phyloP scores from a whole-genome alignment of 1,140 invertebrate species.

The Papilio aristodemus region DNA sequence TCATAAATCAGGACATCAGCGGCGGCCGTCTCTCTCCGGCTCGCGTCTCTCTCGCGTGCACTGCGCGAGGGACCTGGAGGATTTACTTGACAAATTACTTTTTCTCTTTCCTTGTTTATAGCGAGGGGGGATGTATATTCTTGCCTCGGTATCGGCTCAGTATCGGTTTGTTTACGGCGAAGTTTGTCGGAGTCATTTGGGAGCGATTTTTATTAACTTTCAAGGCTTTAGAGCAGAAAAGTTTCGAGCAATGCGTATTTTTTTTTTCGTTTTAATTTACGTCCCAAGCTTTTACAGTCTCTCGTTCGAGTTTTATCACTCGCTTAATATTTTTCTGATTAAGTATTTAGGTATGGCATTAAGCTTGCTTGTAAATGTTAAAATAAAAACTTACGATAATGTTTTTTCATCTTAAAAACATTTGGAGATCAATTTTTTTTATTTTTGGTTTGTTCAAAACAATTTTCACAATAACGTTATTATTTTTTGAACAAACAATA shows the following conservation, averaged over 20 bases:
- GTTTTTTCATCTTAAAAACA: too few relatives aligned
- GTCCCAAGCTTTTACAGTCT: conserved; percentile 49
- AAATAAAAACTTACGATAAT: background rate
- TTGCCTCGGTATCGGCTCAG: conserved; percentile 51
- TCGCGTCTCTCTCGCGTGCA: conserved; percentile 42
- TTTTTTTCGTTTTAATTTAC: conserved; percentile 48
- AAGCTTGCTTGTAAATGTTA: conserved; percentile 18
- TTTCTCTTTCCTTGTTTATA: conserved; percentile 65
- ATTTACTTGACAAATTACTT: conserved; percentile 77
- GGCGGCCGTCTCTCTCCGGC: conserved; percentile 41
- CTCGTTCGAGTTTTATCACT: conserved; percentile 56
- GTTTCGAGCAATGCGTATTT: conserved; percentile 41
- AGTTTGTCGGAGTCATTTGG: conserved; percentile 66
- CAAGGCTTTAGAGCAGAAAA: conserved; percentile 40
- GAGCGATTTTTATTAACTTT: conserved; percentile 75
- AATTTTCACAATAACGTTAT: too few relatives aligned
- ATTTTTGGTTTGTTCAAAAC: too few relatives aligned
- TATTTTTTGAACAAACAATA: too few relatives aligned
- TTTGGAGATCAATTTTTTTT: too few relatives aligned
- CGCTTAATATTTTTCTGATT: conserved; percentile 52
- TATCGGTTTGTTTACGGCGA: conserved; percentile 66
- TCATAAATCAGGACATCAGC: conserved; percentile 60
- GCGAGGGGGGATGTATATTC: conserved; percentile 47
- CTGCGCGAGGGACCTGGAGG: conserved; percentile 52
- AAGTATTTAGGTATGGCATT: conserved; percentile 36